Base-by-base conservation (phyloP, 1,140 invertebrate genomes). In the Drosophila ohnishii region DNA sequence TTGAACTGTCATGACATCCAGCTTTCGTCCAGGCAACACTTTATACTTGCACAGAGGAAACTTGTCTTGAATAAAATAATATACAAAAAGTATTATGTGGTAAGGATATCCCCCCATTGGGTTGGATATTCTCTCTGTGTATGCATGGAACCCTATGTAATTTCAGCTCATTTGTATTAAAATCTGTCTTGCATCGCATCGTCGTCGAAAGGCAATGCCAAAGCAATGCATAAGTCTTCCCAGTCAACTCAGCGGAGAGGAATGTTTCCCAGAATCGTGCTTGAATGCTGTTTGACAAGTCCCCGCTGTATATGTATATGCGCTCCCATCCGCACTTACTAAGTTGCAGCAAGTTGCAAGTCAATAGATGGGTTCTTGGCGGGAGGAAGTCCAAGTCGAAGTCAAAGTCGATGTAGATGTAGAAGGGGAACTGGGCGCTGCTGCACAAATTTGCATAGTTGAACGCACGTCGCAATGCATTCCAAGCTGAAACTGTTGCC, bases 261-360 rank as follows among this genome's bases (percentile, higher is more conserved):
- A 90, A 90, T 90, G 83, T 73, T 90, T 90, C 86, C 74, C 82
- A 90, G 87, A 90, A 90, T 90, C 86, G 86, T 90, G 86, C 86
- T 73, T 90, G 87, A 90, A 90, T 90, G 86, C 81, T 90, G 86
- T 90, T 90, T 90, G 87, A 90, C 86, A 90, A 90, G 87, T 50
- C 19, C 37, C 13, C 19, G 34, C 19, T 37, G 71, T 39, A 69
- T 75, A 55, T 28, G 37, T 32, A 61, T 44, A 62, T 16, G 58
- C 14, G 42, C 59, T 72, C 47, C 73, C 56, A 75, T 60, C 64
- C 19, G 28, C 61, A 47, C 32, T 60, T 79, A 86, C 82, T 87
- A 87, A 87, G 79, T 86, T 89, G 85, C 79, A 86, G 85, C 85
- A 82, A 81, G 85, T 89, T 90, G 79, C 83, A 83, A 87, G 83